Conservation (phyloP, 2,113 vertebrate genomes). For the Cygnus buccinator region DNA sequence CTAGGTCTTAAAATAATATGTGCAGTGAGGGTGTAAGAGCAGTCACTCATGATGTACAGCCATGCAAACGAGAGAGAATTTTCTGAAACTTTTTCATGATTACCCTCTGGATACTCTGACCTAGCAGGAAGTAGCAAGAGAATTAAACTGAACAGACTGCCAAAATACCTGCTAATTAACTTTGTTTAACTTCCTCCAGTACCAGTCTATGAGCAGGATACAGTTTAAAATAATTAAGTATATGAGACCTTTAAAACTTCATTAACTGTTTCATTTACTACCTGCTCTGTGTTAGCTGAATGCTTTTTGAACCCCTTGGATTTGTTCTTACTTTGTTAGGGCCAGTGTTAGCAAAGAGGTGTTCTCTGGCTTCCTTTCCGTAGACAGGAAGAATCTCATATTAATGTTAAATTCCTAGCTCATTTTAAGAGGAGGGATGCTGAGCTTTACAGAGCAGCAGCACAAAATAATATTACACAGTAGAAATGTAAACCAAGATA, state of each 20-base stretch:
- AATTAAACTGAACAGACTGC: constrained; percentile 33
- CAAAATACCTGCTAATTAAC: constrained; percentile 37
- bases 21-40: not conserved
- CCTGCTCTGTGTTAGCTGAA: not conserved
- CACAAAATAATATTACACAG: not conserved
- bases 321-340: not conserved
- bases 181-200: constrained; percentile 12
- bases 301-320: not conserved
- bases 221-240: constrained; percentile 1
- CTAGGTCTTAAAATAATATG: not conserved
- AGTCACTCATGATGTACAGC: not conserved
- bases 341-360: not conserved
- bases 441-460: not conserved
- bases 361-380: not conserved
- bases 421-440: not conserved
- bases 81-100: not conserved
- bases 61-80: not conserved
- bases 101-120: not conserved
- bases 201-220: not conserved
- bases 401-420: not conserved
- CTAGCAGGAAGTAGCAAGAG: constrained; percentile 4
- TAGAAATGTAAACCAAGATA: not conserved
- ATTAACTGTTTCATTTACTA: constrained; percentile 5
- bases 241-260: not conserved
- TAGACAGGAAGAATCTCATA: not conserved